Percentiles rank a stretch among this genome's conserved stretches.
These are phyloP conservation scores for Heliconius sara DNA, from an alignment of 2,888 invertebrate species.

Conservation along the genomic window DNA sequence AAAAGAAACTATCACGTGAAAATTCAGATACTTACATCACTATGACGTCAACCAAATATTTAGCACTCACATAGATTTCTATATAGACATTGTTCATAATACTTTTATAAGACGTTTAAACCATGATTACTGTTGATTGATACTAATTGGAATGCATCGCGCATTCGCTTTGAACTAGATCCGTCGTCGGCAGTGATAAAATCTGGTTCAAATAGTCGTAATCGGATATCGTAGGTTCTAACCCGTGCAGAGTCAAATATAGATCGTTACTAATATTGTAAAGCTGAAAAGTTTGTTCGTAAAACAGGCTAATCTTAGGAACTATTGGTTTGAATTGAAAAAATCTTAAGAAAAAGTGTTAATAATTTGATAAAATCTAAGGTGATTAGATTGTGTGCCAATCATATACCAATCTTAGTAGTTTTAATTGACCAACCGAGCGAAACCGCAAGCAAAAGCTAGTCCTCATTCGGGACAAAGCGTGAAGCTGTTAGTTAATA, in stretches of 20 bases:
- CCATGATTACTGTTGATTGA: constrained; percentile 12
- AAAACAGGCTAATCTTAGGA: not conserved
- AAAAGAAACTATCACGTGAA: not conserved
- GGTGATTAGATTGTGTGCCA: no score
- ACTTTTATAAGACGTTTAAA: constrained; percentile 5
- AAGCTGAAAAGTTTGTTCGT: not conserved
- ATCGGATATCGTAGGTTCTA: constrained; percentile 1
- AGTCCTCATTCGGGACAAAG: no score
- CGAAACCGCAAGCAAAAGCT: no score
- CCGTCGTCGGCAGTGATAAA: not conserved
- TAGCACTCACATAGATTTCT: not conserved
- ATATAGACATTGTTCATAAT: not conserved
- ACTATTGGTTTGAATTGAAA: not conserved
- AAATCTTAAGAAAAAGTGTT: no score
- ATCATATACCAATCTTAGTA: no score
- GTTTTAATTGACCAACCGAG: no score
- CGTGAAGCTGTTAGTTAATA: no score
- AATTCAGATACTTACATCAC: no score
- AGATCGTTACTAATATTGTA: not conserved
- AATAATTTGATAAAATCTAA: no score
- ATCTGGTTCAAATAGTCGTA: not conserved
- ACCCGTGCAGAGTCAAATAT: not conserved
- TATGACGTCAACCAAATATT: not conserved
- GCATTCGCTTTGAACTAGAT: constrained; percentile 11
- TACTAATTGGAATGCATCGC: constrained; percentile 26